Evolutionary conservation across 2,113 vertebrate species (phyloP).

Genomic region (Chloroceryle aenea): DNA sequence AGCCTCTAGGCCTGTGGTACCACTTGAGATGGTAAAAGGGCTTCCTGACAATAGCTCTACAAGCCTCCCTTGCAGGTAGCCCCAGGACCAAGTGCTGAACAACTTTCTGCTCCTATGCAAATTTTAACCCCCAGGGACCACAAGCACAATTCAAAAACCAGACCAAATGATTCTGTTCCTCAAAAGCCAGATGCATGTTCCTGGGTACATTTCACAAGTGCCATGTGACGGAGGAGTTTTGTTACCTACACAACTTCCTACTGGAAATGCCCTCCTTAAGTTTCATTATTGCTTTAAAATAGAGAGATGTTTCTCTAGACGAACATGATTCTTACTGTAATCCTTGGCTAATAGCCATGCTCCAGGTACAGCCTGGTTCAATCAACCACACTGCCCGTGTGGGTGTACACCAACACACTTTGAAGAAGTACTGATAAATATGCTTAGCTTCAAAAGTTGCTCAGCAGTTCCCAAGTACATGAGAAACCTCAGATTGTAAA

Average conservation of each 20-base stretch:
- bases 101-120: neutral
- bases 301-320: neutral
- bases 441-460: neutral
- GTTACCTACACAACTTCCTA: neutral
- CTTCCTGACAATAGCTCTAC: neutral
- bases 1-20: neutral
- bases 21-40: neutral
- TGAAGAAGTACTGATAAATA: neutral
- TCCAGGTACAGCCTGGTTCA: neutral
- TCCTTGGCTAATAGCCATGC: neutral
- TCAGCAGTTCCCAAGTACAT: neutral
- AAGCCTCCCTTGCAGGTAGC: neutral
- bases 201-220: neutral
- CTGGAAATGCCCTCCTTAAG: neutral
- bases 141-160: neutral
- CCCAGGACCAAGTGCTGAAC: neutral
- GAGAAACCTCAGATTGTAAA: neutral
- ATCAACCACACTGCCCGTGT: rapidly evolving
- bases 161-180: neutral
- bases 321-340: neutral
- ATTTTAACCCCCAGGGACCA: neutral
- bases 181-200: neutral
- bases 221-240: neutral
- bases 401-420: neutral
- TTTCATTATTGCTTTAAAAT: neutral